phyloP scores from a whole-genome alignment of 30 jellyfish, hydroid and myxozoan species.

The Sanderia malayensis region DNA sequence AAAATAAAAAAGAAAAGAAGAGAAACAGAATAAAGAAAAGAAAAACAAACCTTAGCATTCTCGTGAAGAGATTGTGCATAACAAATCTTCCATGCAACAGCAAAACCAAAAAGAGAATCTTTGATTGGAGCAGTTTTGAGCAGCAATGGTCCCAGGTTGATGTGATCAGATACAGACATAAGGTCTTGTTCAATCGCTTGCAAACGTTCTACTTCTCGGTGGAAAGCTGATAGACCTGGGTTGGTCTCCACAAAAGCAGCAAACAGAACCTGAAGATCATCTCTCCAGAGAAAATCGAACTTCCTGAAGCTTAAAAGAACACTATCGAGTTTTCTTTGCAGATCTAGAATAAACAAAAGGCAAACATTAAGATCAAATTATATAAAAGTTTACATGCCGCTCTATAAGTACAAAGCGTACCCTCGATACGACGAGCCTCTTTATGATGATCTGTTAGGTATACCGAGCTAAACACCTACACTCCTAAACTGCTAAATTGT shows the following conservation, averaged over 20 bases:
- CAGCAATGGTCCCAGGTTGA: conserved; percentile 43
- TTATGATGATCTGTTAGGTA: too few relatives aligned
- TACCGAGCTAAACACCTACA: too few relatives aligned
- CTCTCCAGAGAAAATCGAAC: conserved; percentile 79
- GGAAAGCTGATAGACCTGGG: conserved; percentile 65
- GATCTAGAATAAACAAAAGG: too few relatives aligned
- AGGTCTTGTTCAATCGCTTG: conserved; percentile 53
- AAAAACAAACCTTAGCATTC: conserved; percentile 61
- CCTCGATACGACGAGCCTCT: too few relatives aligned
- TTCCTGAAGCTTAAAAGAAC: conserved; percentile 48
- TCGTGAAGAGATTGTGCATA: conserved; percentile 69
- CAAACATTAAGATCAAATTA: too few relatives aligned
- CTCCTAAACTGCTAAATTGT: too few relatives aligned
- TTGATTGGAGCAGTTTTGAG: conserved; percentile 63
- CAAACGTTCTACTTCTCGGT: conserved; percentile 74
- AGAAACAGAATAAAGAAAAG: neutral
- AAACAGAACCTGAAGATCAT: conserved; percentile 59
- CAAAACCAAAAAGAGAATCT: conserved; percentile 70
- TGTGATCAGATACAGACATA: conserved; percentile 34
- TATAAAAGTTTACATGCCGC: too few relatives aligned
- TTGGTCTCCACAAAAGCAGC: conserved; percentile 58
- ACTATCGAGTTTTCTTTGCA: conserved; percentile 36
- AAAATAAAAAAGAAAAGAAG: too few relatives aligned
- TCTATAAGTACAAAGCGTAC: too few relatives aligned
- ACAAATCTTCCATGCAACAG: conserved; percentile 82